phyloP scores from a whole-genome alignment of 2,113 vertebrate species.

The Chrysochloris asiatica region DNA sequence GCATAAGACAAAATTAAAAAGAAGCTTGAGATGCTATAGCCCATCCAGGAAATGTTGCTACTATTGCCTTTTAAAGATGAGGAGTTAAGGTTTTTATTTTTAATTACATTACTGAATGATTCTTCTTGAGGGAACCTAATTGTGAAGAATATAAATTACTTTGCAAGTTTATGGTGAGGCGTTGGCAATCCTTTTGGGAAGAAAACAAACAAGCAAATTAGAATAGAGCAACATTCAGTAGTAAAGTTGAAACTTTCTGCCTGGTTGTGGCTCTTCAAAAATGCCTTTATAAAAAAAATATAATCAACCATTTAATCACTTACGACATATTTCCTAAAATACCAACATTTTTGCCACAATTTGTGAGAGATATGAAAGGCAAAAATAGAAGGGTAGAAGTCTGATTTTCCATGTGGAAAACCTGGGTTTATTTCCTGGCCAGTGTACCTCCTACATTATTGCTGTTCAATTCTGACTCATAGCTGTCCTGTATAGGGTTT shows the following conservation, averaged over 20 bases:
- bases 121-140: constrained; percentile 68
- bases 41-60: constrained; percentile 61
- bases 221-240: constrained; percentile 51
- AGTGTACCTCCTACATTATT: neutral
- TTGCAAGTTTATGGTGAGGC: constrained; percentile 55
- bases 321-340: neutral
- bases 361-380: neutral
- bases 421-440: neutral
- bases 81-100: constrained; percentile 72
- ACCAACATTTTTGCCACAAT: neutral
- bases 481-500: too few species aligned
- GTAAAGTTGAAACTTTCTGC: constrained; percentile 43
- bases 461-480: too few species aligned
- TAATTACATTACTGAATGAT: constrained; percentile 72
- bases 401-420: neutral
- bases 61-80: constrained; percentile 68
- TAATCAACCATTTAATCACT: constrained; percentile 16
- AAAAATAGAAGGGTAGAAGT: neutral
- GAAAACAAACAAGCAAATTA: constrained; percentile 62
- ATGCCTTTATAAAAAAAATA: constrained; percentile 37
- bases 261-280: constrained; percentile 24
- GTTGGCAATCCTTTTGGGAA: constrained; percentile 64
- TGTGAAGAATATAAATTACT: constrained; percentile 73
- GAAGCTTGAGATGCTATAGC: constrained; percentile 55
- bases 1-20: constrained; percentile 66